These are phyloP conservation scores for Phragmatobia fuliginosa DNA, from an alignment of 2,888 invertebrate species.

Conservation along the genomic window DNA sequence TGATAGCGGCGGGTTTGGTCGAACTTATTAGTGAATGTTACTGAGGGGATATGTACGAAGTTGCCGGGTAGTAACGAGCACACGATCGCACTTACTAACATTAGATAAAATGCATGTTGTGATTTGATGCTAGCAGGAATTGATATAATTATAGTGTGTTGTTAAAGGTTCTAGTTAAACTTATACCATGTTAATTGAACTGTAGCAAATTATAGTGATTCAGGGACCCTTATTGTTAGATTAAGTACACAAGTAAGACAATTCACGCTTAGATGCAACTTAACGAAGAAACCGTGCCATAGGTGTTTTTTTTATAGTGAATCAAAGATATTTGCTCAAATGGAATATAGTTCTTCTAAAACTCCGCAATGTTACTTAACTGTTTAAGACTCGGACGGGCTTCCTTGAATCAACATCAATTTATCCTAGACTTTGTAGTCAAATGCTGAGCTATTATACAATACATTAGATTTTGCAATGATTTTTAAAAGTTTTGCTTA, in stretches of 20 bases:
- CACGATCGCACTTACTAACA: conserved; percentile 34
- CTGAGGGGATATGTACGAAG: conserved; percentile 21
- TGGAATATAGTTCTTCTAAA: conserved; percentile 55
- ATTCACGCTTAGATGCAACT: conserved; percentile 57
- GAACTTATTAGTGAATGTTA: conserved; percentile 22
- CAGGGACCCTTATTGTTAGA: conserved; percentile 60
- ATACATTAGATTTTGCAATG: conserved; percentile 37
- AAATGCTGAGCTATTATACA: conserved; percentile 50
- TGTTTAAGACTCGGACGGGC: conserved; percentile 70
- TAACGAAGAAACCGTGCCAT: conserved; percentile 84
- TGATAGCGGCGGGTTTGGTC: conserved; percentile 11
- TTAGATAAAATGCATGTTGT: conserved; percentile 33
- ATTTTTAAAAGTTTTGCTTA: conserved; percentile 28
- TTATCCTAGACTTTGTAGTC: conserved; percentile 51
- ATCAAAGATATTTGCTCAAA: conserved; percentile 78
- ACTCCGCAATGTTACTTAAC: conserved; percentile 63
- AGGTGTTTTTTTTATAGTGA: conserved; percentile 69
- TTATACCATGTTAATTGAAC: conserved; percentile 47
- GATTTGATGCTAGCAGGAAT: conserved; percentile 52
- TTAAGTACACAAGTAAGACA: conserved; percentile 58
- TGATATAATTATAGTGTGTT: conserved; percentile 46
- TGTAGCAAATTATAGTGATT: conserved; percentile 51
- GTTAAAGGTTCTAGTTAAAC: conserved; percentile 49
- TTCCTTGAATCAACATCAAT: conserved; percentile 73
- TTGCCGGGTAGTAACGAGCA: conserved; percentile 27